A percentile compares a stretch with the other conserved stretches of the same genome.
Conservation (phyloP, 2,888 invertebrate genomes). For the Parelbella ahira region DNA sequence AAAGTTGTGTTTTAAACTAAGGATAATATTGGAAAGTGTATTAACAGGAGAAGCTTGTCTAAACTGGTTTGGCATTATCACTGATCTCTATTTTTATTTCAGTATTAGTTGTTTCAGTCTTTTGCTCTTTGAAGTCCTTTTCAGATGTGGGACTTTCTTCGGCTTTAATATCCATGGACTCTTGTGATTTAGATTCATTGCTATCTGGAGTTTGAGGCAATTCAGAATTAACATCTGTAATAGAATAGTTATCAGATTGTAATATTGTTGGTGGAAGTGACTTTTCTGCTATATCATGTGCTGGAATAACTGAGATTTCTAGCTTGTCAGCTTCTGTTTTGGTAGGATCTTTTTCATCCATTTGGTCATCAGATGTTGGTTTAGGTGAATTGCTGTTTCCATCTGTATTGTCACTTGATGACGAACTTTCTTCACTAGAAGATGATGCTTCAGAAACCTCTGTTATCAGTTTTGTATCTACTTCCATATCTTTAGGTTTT, state of each 20-base stretch:
- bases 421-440: slow-evolving; percentile 71
- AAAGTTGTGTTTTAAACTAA: too few species aligned
- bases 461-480: slow-evolving; percentile 50
- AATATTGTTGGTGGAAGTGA: slow-evolving; percentile 40
- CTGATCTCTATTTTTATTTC: slow-evolving; percentile 27
- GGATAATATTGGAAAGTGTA: too few species aligned
- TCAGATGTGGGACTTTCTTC: slow-evolving; percentile 21
- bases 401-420: slow-evolving; percentile 71
- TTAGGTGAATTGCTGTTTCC: slow-evolving; percentile 71
- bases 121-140: slow-evolving; percentile 24
- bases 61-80: slow-evolving; percentile 4
- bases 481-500: slow-evolving; percentile 50
- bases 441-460: slow-evolving; percentile 53
- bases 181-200: slow-evolving; percentile 27
- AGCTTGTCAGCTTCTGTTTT: slow-evolving; percentile 37
- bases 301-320: slow-evolving; percentile 24
- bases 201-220: slow-evolving; percentile 41
- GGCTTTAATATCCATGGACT: slow-evolving; percentile 18
- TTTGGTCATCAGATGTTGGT: slow-evolving; percentile 45
- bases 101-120: slow-evolving; percentile 30
- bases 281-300: slow-evolving; percentile 32
- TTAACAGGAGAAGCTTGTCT: too few species aligned
- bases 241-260: slow-evolving; percentile 62
- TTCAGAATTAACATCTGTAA: slow-evolving; percentile 67
- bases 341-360: slow-evolving; percentile 51